Base-by-base conservation (phyloP, 2,888 invertebrate genomes). In the Vanessa cardui region DNA sequence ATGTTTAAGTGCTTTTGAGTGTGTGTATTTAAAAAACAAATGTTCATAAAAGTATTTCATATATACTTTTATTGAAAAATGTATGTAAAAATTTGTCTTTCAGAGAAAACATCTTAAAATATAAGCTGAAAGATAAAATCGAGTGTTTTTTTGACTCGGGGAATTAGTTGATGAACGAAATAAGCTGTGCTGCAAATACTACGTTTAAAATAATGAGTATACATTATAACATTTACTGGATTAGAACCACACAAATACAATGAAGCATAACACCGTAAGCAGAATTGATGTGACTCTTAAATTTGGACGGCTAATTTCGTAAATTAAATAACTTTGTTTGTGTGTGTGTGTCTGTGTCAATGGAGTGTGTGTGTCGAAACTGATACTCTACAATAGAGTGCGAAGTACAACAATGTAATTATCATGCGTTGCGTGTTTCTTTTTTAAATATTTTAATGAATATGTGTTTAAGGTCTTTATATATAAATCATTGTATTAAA, bases 141-240 rank as follows among this genome's bases (percentile, higher is more conserved):
- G 39, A 68, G 82, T 86, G 88, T 88, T 87, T 83, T 80, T 79
- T 76, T 78, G 74, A 77, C 78, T 79, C 76, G 83, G 81, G 77
- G 77, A 90, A 90, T 91, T 89, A 91, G 90, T 90, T 82, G 75
- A 88, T 92, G 90, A 88, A 83, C 1, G 80, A 85, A 84, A 54
- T 76, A 90, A 90, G 90, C 89, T 80, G 81, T 82, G 86, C 89
- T 89, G 89, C 89, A 88, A 89, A 83, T 83, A 86, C 87, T 89
- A 90, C 87, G 83, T 84, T 82, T 80, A 82, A 77, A 82, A 78
- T 80, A 77, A 80, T 76, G 79, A 70, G 65, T 72, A 74, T 83
- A 81, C 76, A 62, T 73, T 49, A 62, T 73, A 21, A 82, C 77
- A 77, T 74, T 77, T 80, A 83, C 73, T 75, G 77, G 80, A 88